These are phyloP conservation scores for Corythoichthys intestinalis DNA, from an alignment of 2,113 vertebrate species.

Conservation along the genomic window DNA sequence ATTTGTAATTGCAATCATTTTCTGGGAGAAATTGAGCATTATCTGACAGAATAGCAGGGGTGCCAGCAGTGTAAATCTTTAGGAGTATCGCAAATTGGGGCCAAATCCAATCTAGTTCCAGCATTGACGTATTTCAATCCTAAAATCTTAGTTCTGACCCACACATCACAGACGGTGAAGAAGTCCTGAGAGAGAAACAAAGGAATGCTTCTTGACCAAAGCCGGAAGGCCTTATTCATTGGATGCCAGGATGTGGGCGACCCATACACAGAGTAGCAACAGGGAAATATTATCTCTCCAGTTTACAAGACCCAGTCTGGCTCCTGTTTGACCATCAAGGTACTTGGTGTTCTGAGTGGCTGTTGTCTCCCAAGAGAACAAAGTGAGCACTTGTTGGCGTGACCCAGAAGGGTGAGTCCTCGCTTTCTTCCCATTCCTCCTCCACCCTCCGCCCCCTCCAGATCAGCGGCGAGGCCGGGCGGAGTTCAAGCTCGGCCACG, in stretches of 20 bases:
- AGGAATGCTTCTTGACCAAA: slow-evolving; percentile 71
- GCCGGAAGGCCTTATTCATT: slow-evolving; percentile 65
- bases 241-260: slow-evolving; percentile 73
- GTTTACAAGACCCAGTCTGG: slow-evolving; percentile 74
- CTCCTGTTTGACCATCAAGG: slow-evolving; percentile 66
- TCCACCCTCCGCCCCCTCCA: slow-evolving; percentile 49
- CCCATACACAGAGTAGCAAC: slow-evolving; percentile 73
- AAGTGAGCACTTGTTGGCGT: slow-evolving; percentile 81
- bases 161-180: slow-evolving; percentile 35
- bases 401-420: slow-evolving; percentile 56
- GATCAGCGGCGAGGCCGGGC: slow-evolving; percentile 62
- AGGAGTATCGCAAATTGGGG: no score
- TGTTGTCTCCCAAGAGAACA: slow-evolving; percentile 74
- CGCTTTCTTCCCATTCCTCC: slow-evolving; percentile 63
- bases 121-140: slow-evolving; percentile 46
- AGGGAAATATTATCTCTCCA: slow-evolving; percentile 83
- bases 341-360: slow-evolving; percentile 76
- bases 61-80: no score
- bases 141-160: slow-evolving; percentile 43
- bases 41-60: no score
- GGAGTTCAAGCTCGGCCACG: slow-evolving; percentile 85
- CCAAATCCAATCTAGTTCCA: not conserved
- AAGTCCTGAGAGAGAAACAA: slow-evolving; percentile 39
- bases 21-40: no score
- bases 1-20: no score